Base-by-base conservation (phyloP, 2,888 invertebrate genomes). In the Lithophane leautieri region DNA sequence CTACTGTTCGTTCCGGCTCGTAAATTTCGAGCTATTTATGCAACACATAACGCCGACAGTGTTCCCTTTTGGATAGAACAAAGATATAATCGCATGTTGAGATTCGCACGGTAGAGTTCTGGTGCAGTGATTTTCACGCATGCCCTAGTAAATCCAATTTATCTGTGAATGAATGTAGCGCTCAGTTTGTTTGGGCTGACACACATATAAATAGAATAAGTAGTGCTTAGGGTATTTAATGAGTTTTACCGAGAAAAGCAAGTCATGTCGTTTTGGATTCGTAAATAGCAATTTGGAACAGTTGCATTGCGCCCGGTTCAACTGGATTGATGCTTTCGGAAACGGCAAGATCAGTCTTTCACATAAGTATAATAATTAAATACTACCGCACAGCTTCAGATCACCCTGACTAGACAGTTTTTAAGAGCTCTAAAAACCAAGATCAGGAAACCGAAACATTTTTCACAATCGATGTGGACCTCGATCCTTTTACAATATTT, bases 11-110 rank as follows among this genome's bases (percentile, higher is more conserved):
- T 88, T 89, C 75, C 86, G 87, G 85, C 82, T 89, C 90, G 90
- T 91, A 90, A 92, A 90, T 88, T 91, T 85, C 73, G 82, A 85
- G 90, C 86, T 91, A 91, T 91, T 91, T 90, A 89, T 92, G 88
- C 89, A 89, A 87, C 86, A 87, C 86, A 86, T 90, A 89, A 87
- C 81, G 85, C 86, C 86, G 83, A 89, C 92, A 90, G 86, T 87
- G 89, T 89, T 89, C 82, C 85, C 86, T 87, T 81, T 86, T 76
- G 88, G 88, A 89, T 88, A 85, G 85, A 83, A 76, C 70, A 78
- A 69, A 73, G 85, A 90, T 90, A 90, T 88, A 86, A 90, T 91
- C 89, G 85, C 83, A 82, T 80, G 79, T 71, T 82, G 83, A 81
- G 82, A 86, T 89, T 87, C 83, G 88, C 87, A 87, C 85, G 82